Conservation (phyloP, 1,140 invertebrate species). For the Trachymyrmex septentrionalis region DNA sequence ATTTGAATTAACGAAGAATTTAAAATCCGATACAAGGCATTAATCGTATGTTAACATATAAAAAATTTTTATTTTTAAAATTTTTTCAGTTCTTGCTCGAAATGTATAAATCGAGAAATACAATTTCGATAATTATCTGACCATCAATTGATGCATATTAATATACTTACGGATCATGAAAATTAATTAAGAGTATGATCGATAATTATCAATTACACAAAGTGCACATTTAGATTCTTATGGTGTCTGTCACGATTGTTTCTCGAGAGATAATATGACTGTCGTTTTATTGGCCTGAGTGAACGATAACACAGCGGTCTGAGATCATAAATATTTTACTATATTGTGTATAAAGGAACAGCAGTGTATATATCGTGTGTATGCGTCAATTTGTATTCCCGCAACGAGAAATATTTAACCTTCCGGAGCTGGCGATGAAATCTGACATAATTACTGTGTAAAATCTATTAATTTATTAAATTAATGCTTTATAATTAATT, state of each 20-base stretch:
- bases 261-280: not conserved
- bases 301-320: not conserved
- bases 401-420: not conserved
- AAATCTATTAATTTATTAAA: too few species aligned
- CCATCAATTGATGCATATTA: not conserved
- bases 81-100: not conserved
- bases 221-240: not conserved
- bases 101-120: not conserved
- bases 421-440: too few species aligned
- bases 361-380: not conserved
- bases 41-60: too few species aligned
- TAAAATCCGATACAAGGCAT: not conserved
- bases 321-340: not conserved
- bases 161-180: not conserved
- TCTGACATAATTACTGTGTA: too few species aligned
- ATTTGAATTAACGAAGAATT: not conserved
- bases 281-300: not conserved
- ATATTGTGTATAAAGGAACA: not conserved
- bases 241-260: not conserved
- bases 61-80: not conserved
- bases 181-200: not conserved
- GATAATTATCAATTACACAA: not conserved
- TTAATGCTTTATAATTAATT: too few species aligned
- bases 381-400: not conserved
- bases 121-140: not conserved